Conservation (phyloP, 1,140 invertebrate genomes). For the Trichogramma pretiosum region DNA sequence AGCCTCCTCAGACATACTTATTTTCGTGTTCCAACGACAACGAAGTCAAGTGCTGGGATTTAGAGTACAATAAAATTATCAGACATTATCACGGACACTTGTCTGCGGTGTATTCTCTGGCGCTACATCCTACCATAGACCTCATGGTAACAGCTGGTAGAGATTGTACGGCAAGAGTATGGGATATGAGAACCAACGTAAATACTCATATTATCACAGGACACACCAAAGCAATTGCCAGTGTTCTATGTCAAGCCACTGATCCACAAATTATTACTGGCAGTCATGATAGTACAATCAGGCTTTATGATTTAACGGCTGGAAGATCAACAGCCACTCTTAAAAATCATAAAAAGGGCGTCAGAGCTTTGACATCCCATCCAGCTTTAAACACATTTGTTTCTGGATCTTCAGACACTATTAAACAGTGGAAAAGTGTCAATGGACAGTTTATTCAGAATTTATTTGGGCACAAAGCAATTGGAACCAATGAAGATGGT, state of each 20-base stretch:
- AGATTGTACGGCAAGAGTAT: slow-evolving; percentile 92
- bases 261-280: slow-evolving; percentile 88
- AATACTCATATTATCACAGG: slow-evolving; percentile 95
- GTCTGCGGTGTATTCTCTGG: slow-evolving; percentile 89
- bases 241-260: slow-evolving; percentile 80
- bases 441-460: slow-evolving; percentile 98
- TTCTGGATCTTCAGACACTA: slow-evolving; percentile 95
- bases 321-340: slow-evolving; percentile 91
- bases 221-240: slow-evolving; percentile 94
- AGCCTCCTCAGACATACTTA: no score
- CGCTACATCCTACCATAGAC: slow-evolving; percentile 93
- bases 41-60: slow-evolving; percentile 99
- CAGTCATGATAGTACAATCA: slow-evolving; percentile 76
- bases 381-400: slow-evolving; percentile 93
- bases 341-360: slow-evolving; percentile 99
- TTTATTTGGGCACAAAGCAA: slow-evolving; percentile 93
- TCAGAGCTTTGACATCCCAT: slow-evolving; percentile 83
- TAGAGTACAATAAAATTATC: slow-evolving; percentile 98
- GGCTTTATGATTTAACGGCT: slow-evolving; percentile 94
- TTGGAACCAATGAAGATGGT: slow-evolving; percentile 88
- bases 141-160: slow-evolving; percentile 88
- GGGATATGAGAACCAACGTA: slow-evolving; percentile 98
- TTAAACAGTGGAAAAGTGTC: slow-evolving; percentile 98
- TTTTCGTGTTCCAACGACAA: slow-evolving; percentile 99
- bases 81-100: slow-evolving; percentile 98